Base-by-base conservation (phyloP, 2,888 invertebrate species). In the Phalera bucephala region DNA sequence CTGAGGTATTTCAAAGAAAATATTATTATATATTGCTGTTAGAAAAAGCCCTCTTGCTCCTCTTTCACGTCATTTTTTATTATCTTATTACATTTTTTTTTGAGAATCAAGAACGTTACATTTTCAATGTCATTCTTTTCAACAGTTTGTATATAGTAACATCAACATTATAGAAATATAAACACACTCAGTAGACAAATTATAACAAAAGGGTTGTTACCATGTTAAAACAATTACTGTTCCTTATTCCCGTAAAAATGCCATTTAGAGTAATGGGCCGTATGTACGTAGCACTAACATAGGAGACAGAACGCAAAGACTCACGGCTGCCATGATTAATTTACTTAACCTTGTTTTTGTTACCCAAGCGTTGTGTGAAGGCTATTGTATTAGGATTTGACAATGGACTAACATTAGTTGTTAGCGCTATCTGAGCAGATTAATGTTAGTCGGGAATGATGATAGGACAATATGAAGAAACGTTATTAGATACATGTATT, bases 371-470 rank as follows among this genome's bases (percentile, higher is more conserved):
- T 36, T 39, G 15, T 15, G 15, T 9, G 15, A 14, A 51, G 40
- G 35, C 39, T 30, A 47, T 58, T 56, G 59, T 54, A 50, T 43
- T 38, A 48, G 45, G 27, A 30, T 38, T 47, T 54, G 55, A 47
- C 47, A 48, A 39, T 23, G 32, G 42, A 59, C 37, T 38, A 40
- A 33, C 31, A 57, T 54, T 58, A 43, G 54, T 47, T 47, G n/a
- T n/a, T 10, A 26, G 10, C 15, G 4, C 15, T 28, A 14, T 28
- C 15, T 19, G 6, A 13, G 29, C 2, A 29, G 29, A 29, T 29
- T 29, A 29, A 29, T 29, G 29, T 19, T 29, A 29, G 10, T 19
- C 5, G n/a, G 1, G 6, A 29, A 10, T 29, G 19, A 29, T 29
- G 19, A 19, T 15, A n/a, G 28, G 28, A 28, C 15, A 15, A 15